Evolutionary conservation across 2,113 vertebrate species (phyloP), one percentile per base, ranked within the genome.

Genomic region (Psittacus erithacus): DNA sequence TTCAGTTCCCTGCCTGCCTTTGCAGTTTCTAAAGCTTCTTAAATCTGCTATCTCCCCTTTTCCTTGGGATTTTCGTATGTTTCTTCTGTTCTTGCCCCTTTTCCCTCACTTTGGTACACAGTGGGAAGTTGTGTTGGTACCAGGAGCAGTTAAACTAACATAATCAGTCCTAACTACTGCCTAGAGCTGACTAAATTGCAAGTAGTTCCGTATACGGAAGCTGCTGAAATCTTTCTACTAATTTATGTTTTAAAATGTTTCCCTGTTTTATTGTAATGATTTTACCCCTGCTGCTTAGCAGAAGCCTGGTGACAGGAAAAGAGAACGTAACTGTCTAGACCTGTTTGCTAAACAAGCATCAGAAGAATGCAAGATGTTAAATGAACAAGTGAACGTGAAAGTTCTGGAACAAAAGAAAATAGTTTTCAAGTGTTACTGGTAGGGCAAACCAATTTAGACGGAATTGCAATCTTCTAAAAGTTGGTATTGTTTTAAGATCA

Each of bases 261-360:
- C 14, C 33, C 29, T 90, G 4, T 70, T 91, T 68, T 64, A 44
- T 68, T 77, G 73, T 80, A 62, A 74, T 82, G 57, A 70, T 88
- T 94, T 95, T 79, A 62, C 35, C 25, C 31, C 29, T 93, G 53
- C 86, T 95, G 78, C 20, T 82, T 77, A 87, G 60, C 74, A 78
- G 60, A 90, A 95, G 41, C 53, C 49, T 86, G 16, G 64, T 91
- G 77, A 70, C 46, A 65, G n/a, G 60, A 78, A 89, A 77, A 81
- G 29, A 52, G 41, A 50, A 86, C 76, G n/a, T 73, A 82, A 49
- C 68, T 94, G 41, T 79, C 79, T 95, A 69, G 60, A 86, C 43
- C 28, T 67, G 50, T 78, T 94, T 75, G 49, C 82, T 82, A 79
- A 87, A 71, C 52, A 82, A 77, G 77, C 74, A 46, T 90, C 20